phyloP scores from a whole-genome alignment of 2,797 vertebrate species.

The Potorous gilbertii region DNA sequence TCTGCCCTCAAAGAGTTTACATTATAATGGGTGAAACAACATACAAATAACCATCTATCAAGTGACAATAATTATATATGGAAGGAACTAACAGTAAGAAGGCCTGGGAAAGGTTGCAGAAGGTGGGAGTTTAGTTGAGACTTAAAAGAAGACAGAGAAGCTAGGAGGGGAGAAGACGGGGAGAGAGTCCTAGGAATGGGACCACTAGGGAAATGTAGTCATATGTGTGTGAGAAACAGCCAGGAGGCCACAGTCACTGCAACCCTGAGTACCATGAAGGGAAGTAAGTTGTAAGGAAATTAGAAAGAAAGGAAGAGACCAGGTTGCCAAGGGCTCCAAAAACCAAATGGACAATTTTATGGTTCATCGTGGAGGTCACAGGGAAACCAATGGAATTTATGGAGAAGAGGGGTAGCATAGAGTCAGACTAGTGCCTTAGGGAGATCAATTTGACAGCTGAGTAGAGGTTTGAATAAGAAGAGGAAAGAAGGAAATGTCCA shows the following conservation, averaged over 20 bases:
- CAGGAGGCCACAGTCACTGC: not conserved
- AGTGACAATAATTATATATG: not conserved
- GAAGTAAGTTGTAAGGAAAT: not conserved
- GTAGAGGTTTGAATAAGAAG: not conserved
- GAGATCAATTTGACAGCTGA: not conserved
- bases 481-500: not conserved
- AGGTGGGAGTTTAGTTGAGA: not conserved
- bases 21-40: not conserved
- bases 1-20: not conserved
- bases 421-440: not conserved
- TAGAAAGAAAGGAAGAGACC: not conserved
- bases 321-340: not conserved
- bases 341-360: not conserved
- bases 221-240: not conserved
- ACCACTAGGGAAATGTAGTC: not conserved
- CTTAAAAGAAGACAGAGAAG: not conserved
- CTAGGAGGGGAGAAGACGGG: not conserved
- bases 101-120: not conserved
- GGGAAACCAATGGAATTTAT: not conserved
- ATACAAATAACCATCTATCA: not conserved
- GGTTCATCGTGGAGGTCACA: not conserved
- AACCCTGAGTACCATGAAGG: not conserved
- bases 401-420: not conserved
- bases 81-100: not conserved
- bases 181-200: not conserved